phyloP scores from a whole-genome alignment of 2,797 vertebrate genomes.

The Schizopygopsis malacanthus region DNA sequence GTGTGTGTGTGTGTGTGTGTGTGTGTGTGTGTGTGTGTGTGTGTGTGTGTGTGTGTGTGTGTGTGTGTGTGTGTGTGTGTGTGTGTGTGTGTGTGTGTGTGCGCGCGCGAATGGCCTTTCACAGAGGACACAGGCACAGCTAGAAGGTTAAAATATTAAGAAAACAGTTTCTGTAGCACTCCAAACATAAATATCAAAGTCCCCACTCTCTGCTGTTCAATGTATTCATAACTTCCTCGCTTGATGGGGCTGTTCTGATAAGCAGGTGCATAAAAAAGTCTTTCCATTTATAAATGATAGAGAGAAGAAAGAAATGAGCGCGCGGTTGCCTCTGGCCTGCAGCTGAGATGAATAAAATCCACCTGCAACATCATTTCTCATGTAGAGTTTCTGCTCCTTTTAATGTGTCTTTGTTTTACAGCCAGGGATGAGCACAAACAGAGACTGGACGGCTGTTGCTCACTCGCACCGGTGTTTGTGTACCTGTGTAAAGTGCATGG shows the following conservation, averaged over 20 bases:
- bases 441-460: background rate
- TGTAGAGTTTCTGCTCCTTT: background rate
- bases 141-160: slow-evolving; percentile 75
- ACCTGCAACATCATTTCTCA: background rate
- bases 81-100: slow-evolving; percentile 3
- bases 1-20: background rate
- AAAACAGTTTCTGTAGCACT: slow-evolving; percentile 50
- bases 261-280: slow-evolving; percentile 68
- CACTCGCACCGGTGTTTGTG: background rate
- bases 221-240: slow-evolving; percentile 72
- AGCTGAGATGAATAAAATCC: slow-evolving; percentile 63
- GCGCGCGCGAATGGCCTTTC: background rate
- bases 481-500: background rate
- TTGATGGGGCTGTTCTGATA: slow-evolving; percentile 65
- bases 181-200: slow-evolving; percentile 72
- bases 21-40: background rate
- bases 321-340: background rate
- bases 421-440: background rate
- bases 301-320: slow-evolving; percentile 63
- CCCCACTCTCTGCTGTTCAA: slow-evolving; percentile 69
- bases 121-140: slow-evolving; percentile 37
- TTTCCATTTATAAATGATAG: slow-evolving; percentile 71
- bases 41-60: background rate
- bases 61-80: background rate
- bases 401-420: background rate